phyloP scores from a whole-genome alignment of 2,113 vertebrate species.

The Gallinago media region DNA sequence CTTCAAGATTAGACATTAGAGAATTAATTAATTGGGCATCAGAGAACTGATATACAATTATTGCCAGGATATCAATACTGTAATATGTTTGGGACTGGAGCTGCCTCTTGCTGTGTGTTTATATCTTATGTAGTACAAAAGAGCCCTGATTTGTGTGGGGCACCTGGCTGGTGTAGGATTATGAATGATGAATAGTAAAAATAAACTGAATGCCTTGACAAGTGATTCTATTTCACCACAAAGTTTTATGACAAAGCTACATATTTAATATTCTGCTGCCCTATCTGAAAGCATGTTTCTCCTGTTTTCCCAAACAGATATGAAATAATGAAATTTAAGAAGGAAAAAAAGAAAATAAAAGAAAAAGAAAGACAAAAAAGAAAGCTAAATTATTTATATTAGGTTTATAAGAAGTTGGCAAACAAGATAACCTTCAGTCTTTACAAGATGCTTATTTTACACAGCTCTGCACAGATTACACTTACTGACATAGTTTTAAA shows the following conservation, averaged over 20 bases:
- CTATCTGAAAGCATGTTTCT: not conserved
- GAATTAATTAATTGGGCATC: not conserved
- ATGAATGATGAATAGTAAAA: not conserved
- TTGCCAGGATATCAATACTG: not conserved
- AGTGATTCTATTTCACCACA: not conserved
- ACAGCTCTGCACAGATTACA: not conserved
- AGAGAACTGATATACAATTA: not conserved
- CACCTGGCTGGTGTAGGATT: not conserved
- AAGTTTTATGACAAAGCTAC: not conserved
- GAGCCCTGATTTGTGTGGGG: not conserved
- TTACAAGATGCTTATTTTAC: not conserved
- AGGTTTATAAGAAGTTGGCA: not conserved
- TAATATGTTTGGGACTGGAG: not conserved
- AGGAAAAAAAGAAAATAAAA: not conserved
- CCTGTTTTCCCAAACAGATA: not conserved
- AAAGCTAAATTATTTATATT: not conserved
- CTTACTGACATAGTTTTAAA: not conserved
- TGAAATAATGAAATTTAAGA: not conserved
- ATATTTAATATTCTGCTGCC: not conserved
- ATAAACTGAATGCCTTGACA: not conserved
- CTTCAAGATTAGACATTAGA: not conserved
- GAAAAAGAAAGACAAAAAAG: rapidly evolving
- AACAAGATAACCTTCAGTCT: not conserved
- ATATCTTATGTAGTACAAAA: not conserved
- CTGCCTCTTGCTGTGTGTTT: not conserved